Base-by-base conservation (phyloP, 53 echinoderm and acorn worm species). In the Astropecten irregularis region DNA sequence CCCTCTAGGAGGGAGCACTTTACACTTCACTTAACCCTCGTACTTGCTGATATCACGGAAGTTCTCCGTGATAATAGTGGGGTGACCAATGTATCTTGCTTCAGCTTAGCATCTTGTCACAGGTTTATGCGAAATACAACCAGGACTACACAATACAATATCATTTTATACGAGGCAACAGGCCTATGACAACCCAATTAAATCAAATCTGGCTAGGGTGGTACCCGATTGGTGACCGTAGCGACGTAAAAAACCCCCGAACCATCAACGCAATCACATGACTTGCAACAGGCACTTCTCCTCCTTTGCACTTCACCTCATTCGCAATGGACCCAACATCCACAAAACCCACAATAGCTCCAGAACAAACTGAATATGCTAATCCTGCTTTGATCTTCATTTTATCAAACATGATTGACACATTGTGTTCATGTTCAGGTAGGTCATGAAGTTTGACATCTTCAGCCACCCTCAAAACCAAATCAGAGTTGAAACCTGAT, bases 221-320 rank as follows among this genome's bases (percentile, higher is more conserved):
- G 18, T 51, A 86, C 3, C 76, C 84, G 13, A 91, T 60, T 2
- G 83, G 73, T 66, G 86, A 62, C 3, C 84, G 67, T 2, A 64
- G 0, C 13, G 81, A 32, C 2, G 76, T 36, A n/a, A 87, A 90
- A 0, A 95, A 71, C 0, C 95, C 84, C 0, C 88, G 11, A 3
- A 73, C 71, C 92, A 94, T 92, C 28, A 87, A 40, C n/a, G 88
- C 56, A 11, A 92, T 60, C 8, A 88, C 85, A 69, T 95, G 95
- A 9, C 61, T 87, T 33, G 95, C 91, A 14, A 90, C 21, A 9
- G 42, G 53, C 16, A 66, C 4, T 25, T 32, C 71, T 50, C 35
- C 88, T 52, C 51, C 35, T 42, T 11, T 42, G 26, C 70, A 67
- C 31, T 48, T 31, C 4, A 21, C 37, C 23, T 76, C 84, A 40